phyloP scores from a whole-genome alignment of 2,888 invertebrate genomes.

The Drosophila anceps region DNA sequence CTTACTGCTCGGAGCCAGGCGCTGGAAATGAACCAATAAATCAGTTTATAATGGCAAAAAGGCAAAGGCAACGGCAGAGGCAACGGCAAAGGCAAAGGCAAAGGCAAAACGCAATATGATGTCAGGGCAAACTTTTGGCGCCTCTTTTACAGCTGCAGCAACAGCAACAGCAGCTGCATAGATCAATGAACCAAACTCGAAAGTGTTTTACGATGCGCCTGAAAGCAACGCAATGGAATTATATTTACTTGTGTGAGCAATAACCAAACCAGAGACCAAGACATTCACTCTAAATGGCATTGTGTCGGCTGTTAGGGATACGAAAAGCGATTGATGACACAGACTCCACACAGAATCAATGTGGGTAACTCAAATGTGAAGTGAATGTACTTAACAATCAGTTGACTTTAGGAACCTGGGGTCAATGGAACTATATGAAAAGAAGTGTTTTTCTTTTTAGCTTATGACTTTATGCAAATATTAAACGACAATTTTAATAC shows the following conservation, averaged over 20 bases:
- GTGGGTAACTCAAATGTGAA: constrained; percentile 2
- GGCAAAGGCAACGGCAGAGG: constrained; percentile 33
- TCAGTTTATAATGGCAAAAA: constrained; percentile 78
- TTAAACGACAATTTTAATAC: neutral
- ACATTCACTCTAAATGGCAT: constrained; percentile 29
- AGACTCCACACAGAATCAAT: neutral
- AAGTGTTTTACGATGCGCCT: constrained; percentile 45
- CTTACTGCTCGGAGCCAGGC: constrained; percentile 41
- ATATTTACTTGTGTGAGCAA: constrained; percentile 58
- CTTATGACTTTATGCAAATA: too few relatives aligned
- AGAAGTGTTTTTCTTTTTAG: too few relatives aligned
- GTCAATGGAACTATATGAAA: neutral
- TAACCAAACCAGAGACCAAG: constrained; percentile 16
- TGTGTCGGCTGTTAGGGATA: constrained; percentile 22
- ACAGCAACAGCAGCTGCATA: constrained; percentile 44
- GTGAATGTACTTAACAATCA: neutral
- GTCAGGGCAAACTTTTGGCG: constrained; percentile 72
- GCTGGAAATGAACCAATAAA: constrained; percentile 81
- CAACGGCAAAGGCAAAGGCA: constrained; percentile 11
- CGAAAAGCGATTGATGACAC: constrained; percentile 32
- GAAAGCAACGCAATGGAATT: constrained; percentile 56
- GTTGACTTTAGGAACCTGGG: neutral
- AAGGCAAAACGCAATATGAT: constrained; percentile 40
- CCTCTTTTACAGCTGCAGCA: constrained; percentile 20
- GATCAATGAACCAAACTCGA: constrained; percentile 54